A percentile compares a stretch with the other conserved stretches of the same genome.
phyloP scores from a whole-genome alignment of 92 coral and sea anemone species.

The Blastomussa wellsi region DNA sequence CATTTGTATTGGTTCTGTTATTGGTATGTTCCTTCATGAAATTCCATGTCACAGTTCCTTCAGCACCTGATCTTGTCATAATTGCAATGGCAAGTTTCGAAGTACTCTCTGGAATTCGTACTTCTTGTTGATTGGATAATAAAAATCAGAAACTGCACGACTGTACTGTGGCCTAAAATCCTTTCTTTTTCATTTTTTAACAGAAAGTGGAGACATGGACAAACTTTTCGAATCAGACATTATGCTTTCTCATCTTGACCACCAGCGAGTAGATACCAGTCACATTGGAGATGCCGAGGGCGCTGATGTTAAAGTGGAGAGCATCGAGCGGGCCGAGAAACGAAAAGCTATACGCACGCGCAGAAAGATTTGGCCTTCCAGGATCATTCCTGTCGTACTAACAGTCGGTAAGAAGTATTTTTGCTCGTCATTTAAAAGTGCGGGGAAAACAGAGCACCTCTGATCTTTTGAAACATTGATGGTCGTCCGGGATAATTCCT shows the following conservation, averaged over 20 bases:
- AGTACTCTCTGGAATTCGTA: no score
- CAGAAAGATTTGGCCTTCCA: constrained; percentile 67
- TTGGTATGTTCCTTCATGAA: no score
- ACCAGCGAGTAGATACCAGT: constrained; percentile 53
- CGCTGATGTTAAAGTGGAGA: constrained; percentile 61
- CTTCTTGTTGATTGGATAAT: no score
- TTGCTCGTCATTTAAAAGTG: no score
- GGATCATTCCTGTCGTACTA: constrained; percentile 52
- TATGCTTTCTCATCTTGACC: constrained; percentile 43
- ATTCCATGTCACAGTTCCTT: no score
- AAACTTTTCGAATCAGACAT: constrained; percentile 75
- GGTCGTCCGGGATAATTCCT: no score
- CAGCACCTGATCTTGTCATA: no score
- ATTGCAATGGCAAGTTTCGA: no score
- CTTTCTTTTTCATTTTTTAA: neutral
- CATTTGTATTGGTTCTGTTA: no score
- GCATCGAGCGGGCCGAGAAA: constrained; percentile 34
- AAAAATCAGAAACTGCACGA: neutral
- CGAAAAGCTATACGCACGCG: constrained; percentile 65
- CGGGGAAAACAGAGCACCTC: no score
- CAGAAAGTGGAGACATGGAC: constrained; percentile 3
- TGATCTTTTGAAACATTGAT: no score
- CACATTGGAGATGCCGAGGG: constrained; percentile 49
- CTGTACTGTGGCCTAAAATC: neutral
- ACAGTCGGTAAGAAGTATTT: neutral